Evolutionary conservation across 2,888 invertebrate genomes (phyloP).

Genomic region (Drosophila acutilabella): DNA sequence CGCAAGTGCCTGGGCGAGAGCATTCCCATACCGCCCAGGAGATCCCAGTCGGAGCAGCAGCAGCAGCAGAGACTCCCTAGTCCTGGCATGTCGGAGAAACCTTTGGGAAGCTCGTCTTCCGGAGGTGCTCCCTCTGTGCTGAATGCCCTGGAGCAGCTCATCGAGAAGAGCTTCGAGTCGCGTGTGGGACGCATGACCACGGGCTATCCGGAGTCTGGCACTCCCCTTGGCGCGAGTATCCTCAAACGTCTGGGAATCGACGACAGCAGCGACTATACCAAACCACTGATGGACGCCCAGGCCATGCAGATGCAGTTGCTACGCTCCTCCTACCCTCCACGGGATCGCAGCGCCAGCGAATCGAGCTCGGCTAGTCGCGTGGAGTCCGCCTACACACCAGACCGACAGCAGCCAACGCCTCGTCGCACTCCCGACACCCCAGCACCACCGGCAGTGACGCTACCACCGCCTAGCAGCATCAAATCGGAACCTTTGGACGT

Average conservation of each 20-base stretch:
- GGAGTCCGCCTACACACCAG: conserved; percentile 91
- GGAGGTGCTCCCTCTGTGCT: conserved; percentile 92
- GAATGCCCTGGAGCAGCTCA: conserved; percentile 97
- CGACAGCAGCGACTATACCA: conserved; percentile 96
- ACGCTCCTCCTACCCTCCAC: conserved; percentile 90
- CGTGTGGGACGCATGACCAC: conserved; percentile 88
- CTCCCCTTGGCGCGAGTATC: conserved; percentile 95
- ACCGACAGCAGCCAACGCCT: conserved; percentile 85
- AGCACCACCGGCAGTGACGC: conserved; percentile 65
- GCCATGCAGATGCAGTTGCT: conserved; percentile 95
- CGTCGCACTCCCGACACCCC: conserved; percentile 60
- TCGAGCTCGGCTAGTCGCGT: conserved; percentile 93
- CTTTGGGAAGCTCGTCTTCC: conserved; percentile 77
- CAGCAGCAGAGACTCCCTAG: conserved; percentile 83
- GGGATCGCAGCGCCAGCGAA: conserved; percentile 94
- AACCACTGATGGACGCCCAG: conserved; percentile 94
- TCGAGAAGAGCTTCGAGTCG: conserved; percentile 98
- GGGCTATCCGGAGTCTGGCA: conserved; percentile 85
- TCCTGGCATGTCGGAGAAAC: conserved; percentile 86
- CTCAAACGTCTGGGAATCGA: conserved; percentile 96
- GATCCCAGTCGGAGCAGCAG: conserved; percentile 86
- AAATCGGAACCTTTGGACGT: conserved; percentile 82
- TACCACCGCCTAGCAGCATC: conserved; percentile 82
- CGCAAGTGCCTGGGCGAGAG: conserved; percentile 94
- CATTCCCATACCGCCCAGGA: conserved; percentile 85